phyloP scores from a whole-genome alignment of 2,113 vertebrate genomes.

The Trogon surrucura region DNA sequence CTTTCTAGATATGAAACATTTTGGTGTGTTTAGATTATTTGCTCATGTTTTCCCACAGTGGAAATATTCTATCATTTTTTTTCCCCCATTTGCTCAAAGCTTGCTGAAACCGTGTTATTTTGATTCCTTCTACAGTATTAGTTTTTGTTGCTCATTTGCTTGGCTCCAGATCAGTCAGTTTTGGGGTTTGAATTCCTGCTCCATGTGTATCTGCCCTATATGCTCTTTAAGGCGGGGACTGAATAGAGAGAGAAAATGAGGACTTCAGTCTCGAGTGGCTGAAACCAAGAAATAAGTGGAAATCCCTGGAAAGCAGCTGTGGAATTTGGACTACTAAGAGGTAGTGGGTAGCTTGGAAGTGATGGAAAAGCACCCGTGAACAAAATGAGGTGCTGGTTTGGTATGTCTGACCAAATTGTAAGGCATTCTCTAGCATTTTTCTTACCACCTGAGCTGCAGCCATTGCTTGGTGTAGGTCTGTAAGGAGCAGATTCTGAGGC shows the following conservation, averaged over 20 bases:
- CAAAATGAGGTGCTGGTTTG: accelerated
- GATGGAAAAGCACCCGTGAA: not conserved
- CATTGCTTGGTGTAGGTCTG: accelerated
- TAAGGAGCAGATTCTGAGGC: not conserved
- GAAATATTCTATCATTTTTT: not conserved
- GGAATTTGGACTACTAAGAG: not conserved
- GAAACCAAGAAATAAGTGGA: not conserved
- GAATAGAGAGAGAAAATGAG: not conserved
- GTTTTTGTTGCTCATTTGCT: not conserved
- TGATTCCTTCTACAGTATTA: not conserved
- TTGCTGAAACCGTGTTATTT: not conserved
- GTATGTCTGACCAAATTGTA: not conserved
- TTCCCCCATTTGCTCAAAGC: not conserved
- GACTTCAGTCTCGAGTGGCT: not conserved
- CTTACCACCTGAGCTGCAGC: not conserved
- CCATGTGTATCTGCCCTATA: not conserved
- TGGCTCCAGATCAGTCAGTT: not conserved
- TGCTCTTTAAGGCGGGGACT: not conserved
- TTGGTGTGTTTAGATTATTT: not conserved
- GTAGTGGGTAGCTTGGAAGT: not conserved
- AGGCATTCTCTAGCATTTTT: not conserved
- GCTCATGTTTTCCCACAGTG: not conserved
- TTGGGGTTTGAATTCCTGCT: not conserved
- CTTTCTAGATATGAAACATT: not conserved
- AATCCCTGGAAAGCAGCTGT: not conserved